These are phyloP conservation scores for Mormyrus lacerda DNA, from an alignment of 2,113 vertebrate genomes.

Conservation along the genomic window DNA sequence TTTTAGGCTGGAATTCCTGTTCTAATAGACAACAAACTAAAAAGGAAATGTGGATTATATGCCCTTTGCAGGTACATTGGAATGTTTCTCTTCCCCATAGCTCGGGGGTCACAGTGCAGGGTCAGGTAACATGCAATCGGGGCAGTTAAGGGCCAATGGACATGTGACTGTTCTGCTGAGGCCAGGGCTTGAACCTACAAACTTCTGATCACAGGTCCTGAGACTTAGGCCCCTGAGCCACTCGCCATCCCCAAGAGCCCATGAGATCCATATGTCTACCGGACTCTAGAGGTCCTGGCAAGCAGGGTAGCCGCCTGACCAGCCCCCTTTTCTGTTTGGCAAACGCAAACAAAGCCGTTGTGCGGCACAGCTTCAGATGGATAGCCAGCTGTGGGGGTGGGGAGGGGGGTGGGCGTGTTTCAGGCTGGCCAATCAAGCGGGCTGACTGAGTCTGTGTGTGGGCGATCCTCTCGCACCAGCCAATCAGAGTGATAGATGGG, in stretches of 20 bases:
- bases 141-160: not conserved
- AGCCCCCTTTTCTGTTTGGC: not conserved
- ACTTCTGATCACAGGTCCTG: not conserved
- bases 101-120: not conserved
- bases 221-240: not conserved
- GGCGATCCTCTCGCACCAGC: not conserved
- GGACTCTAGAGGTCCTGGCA: not conserved
- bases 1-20: not conserved
- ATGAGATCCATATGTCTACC: no score
- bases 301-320: not conserved
- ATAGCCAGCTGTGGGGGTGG: not conserved
- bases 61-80: not conserved
- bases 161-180: no score
- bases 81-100: not conserved
- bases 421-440: not conserved
- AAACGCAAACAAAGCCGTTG: not conserved
- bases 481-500: not conserved
- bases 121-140: not conserved
- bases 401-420: not conserved
- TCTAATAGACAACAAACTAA: not conserved
- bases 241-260: no score
- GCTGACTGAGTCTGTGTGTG: not conserved
- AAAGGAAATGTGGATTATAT: not conserved
- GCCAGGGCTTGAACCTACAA: not conserved
- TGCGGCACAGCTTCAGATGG: not conserved